Evolutionary conservation across 2,888 invertebrate genomes (phyloP).

Genomic region (Cosmopolites sordidus): DNA sequence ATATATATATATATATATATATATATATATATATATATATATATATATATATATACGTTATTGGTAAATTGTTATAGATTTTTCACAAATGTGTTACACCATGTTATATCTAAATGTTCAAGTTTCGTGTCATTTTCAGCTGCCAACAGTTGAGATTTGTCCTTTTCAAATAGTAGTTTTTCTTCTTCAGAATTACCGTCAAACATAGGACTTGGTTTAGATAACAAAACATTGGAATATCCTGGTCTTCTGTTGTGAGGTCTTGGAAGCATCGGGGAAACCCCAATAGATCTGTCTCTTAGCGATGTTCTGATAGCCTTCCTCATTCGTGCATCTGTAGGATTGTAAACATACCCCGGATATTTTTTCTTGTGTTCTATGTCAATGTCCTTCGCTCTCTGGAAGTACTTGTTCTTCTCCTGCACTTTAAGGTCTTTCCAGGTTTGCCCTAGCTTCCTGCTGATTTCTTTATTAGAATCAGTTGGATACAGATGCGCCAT

Average conservation of each 20-base stretch:
- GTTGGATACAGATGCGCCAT: slow-evolving; percentile 54
- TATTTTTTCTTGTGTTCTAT: slow-evolving; percentile 59
- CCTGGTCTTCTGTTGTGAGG: slow-evolving; percentile 50
- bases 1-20: too few relatives aligned
- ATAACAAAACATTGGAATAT: neutral
- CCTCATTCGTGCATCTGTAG: slow-evolving; percentile 58
- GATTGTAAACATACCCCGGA: slow-evolving; percentile 62
- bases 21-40: too few relatives aligned
- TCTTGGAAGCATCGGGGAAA: slow-evolving; percentile 54
- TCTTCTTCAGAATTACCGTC: slow-evolving; percentile 18
- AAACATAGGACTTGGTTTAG: slow-evolving; percentile 11
- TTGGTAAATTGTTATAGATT: slow-evolving; percentile 36
- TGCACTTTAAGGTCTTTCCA: slow-evolving; percentile 56
- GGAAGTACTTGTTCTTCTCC: slow-evolving; percentile 55
- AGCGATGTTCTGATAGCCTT: slow-evolving; percentile 55
- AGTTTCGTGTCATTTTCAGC: slow-evolving; percentile 16
- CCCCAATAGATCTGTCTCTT: slow-evolving; percentile 49
- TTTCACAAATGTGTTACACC: slow-evolving; percentile 31
- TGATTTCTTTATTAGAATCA: slow-evolving; percentile 61
- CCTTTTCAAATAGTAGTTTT: slow-evolving; percentile 15
- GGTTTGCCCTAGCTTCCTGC: slow-evolving; percentile 56
- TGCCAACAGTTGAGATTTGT: slow-evolving; percentile 12
- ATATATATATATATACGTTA: too few relatives aligned
- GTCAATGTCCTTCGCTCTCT: slow-evolving; percentile 54
- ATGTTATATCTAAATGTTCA: neutral